Percentiles rank a stretch among this genome's conserved stretches.
Evolutionary conservation across 2,888 invertebrate species (phyloP).

Genomic region (Suillia variegata): DNA sequence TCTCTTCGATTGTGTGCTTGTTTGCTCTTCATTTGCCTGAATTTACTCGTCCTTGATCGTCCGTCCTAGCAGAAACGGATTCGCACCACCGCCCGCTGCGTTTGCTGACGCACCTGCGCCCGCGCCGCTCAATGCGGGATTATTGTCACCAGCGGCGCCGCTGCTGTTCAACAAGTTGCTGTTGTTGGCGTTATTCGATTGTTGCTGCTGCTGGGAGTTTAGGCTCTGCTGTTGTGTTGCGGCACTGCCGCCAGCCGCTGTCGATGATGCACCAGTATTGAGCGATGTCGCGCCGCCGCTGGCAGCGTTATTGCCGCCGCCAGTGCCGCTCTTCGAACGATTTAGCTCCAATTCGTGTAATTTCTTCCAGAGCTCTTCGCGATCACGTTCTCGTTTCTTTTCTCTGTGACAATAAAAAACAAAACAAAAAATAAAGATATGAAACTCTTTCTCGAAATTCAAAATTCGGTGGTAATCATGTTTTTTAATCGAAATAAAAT

Average conservation of each 20-base stretch:
- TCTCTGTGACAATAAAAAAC: slow-evolving; percentile 49
- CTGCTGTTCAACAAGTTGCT: slow-evolving; percentile 43
- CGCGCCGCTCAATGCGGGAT: slow-evolving; percentile 41
- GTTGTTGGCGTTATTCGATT: slow-evolving; percentile 56
- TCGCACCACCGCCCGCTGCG: slow-evolving; percentile 25
- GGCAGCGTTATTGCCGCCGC: slow-evolving; percentile 37
- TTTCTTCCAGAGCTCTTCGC: slow-evolving; percentile 97
- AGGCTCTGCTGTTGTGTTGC: slow-evolving; percentile 41
- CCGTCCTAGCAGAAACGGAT: slow-evolving; percentile 33
- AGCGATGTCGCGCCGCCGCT: slow-evolving; percentile 47
- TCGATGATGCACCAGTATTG: slow-evolving; percentile 14
- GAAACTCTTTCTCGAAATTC: slow-evolving; percentile 1
- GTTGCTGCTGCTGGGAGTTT: slow-evolving; percentile 53
- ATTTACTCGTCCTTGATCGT: slow-evolving; percentile 25
- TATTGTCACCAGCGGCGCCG: slow-evolving; percentile 52
- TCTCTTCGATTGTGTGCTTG: neutral
- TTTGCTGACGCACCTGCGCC: slow-evolving; percentile 44
- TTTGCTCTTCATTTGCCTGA: slow-evolving; percentile 20
- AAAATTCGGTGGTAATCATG: neutral
- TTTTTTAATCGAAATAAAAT: neutral
- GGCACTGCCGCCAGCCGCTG: slow-evolving; percentile 34
- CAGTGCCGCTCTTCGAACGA: slow-evolving; percentile 58
- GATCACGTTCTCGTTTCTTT: slow-evolving; percentile 81
- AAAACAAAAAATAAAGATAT: slow-evolving; percentile 13
- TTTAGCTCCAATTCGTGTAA: slow-evolving; percentile 87